Evolutionary conservation across 2,888 invertebrate genomes (phyloP), one percentile per base, ranked within the genome.

Genomic region (Dendrolimus pini): DNA sequence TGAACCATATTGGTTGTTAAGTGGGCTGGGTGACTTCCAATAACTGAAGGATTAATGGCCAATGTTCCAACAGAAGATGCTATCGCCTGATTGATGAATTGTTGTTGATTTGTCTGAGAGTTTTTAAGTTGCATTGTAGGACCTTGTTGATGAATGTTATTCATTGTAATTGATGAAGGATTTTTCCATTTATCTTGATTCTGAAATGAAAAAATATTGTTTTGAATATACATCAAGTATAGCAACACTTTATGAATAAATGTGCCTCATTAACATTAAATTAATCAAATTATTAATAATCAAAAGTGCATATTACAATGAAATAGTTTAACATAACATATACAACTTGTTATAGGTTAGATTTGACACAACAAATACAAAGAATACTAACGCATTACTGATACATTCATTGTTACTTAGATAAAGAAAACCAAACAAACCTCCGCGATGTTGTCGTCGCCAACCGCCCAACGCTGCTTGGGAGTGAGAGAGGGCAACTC

Each of bases 101-200:
- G 91, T 71, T 92, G 92, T 65, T 91, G 87, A 68, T 88, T 91
- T 67, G 92, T 80, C 76, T 92, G 92, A 71, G 89, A 74, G 78
- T 88, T 78, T 75, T 89, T 90, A 62, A 90, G 71, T 62, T 83
- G 89, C 57, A 92, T 75, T 83, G 81, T 64, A 81, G 85, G 77
- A 68, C 92, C 92, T 80, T 93, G 91, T 68, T 92, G 82, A 75
- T 90, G 93, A 90, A 85, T 92, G 76, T 86, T 93, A 85, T 85
- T 89, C 89, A 89, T 92, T 78, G 81, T 77, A 54, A 90, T 86
- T 78, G 93, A 80, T 74, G 94, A 89, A 80, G 94, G 92, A 85
- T 95, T 95, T 82, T 96, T 96, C 96, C 96, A 96, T 92, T 96
- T 96, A 89, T 96, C 96, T 83, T 95, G 95, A 85, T 93, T 95